Conservation (phyloP, 2,888 invertebrate genomes). For the Siphlonurus alternatus region DNA sequence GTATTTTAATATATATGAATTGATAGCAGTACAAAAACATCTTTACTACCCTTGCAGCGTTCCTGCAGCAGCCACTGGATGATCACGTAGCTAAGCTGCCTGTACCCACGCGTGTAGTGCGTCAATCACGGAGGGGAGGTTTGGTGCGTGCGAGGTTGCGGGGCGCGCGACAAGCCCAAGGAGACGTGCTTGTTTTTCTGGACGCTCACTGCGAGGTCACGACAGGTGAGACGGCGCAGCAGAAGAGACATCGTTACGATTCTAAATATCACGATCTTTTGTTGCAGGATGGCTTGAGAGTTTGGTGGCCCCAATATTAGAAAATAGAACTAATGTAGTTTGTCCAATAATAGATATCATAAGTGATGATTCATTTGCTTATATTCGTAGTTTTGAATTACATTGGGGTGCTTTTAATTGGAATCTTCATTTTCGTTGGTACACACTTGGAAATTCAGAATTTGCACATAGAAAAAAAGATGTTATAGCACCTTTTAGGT, state of each 20-base stretch:
- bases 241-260: slow-evolving; percentile 32
- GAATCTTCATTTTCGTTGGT: slow-evolving; percentile 87
- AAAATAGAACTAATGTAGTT: slow-evolving; percentile 46
- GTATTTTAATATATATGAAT: too few species aligned
- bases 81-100: slow-evolving; percentile 43
- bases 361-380: slow-evolving; percentile 89
- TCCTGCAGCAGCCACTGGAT: slow-evolving; percentile 44
- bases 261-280: background rate
- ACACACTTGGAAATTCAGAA: slow-evolving; percentile 50
- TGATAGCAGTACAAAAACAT: too few species aligned
- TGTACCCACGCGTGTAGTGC: slow-evolving; percentile 43
- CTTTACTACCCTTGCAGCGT: too few species aligned
- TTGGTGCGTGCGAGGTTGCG: slow-evolving; percentile 65
- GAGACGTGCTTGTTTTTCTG: slow-evolving; percentile 69
- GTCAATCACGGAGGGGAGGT: slow-evolving; percentile 51
- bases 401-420: slow-evolving; percentile 99
- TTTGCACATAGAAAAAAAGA: slow-evolving; percentile 41
- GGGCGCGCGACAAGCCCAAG: slow-evolving; percentile 53
- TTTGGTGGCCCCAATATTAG: slow-evolving; percentile 43
- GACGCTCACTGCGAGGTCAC: slow-evolving; percentile 92
- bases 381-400: slow-evolving; percentile 83
- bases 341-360: slow-evolving; percentile 88
- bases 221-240: slow-evolving; percentile 44
- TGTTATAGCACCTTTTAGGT: slow-evolving; percentile 44
- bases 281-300: slow-evolving; percentile 58